Conservation (phyloP, 1,140 invertebrate species). For the Hyposmocoma kahamanoa region DNA sequence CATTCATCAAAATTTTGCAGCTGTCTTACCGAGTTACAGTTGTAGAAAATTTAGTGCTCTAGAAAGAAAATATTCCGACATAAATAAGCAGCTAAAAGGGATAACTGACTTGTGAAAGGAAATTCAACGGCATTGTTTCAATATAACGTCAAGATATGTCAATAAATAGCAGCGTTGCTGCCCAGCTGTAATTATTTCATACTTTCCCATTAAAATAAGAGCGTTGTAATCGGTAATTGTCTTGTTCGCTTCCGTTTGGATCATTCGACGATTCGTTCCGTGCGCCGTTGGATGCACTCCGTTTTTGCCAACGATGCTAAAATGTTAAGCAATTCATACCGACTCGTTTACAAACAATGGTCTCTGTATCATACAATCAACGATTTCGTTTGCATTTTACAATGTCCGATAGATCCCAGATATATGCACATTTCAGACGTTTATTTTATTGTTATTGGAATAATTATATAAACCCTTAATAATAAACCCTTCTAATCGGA, state of each 20-base stretch:
- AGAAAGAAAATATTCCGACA: too few relatives aligned
- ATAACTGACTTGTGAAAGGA: too few relatives aligned
- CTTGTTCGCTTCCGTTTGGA: conserved; percentile 27
- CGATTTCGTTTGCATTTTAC: conserved; percentile 30
- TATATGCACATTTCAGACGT: conserved; percentile 9
- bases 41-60: too few relatives aligned
- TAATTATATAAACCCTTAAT: too few relatives aligned
- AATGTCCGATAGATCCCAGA: conserved; percentile 13
- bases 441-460: too few relatives aligned
- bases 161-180: background rate
- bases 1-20: too few relatives aligned
- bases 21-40: too few relatives aligned
- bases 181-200: conserved; percentile 29
- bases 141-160: too few relatives aligned
- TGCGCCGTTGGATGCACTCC: conserved; percentile 15
- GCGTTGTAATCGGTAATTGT: conserved; percentile 27
- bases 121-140: too few relatives aligned
- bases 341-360: conserved; percentile 29
- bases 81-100: too few relatives aligned
- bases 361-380: conserved; percentile 25
- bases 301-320: conserved; percentile 19
- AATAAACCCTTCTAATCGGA: too few relatives aligned
- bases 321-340: conserved; percentile 26
- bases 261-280: conserved; percentile 13
- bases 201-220: conserved; percentile 38